phyloP scores from a whole-genome alignment of 2,113 vertebrate species.

The Urocitellus parryii region DNA sequence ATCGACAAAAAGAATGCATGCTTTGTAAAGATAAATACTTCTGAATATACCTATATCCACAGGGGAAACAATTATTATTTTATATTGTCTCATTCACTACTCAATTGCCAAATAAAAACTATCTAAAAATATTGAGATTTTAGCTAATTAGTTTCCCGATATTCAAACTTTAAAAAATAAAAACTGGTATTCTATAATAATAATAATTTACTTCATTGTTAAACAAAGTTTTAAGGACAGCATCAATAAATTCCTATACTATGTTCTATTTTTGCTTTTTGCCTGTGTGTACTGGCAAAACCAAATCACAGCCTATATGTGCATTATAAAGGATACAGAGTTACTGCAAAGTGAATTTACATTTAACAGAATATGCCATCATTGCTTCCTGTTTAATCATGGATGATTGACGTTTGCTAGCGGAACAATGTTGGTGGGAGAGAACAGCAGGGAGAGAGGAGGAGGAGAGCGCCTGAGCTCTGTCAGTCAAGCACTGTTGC shows the following conservation, averaged over 20 bases:
- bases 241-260: not conserved
- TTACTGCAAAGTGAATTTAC: conserved; percentile 36
- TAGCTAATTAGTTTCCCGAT: not conserved
- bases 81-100: not conserved
- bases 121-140: conserved; percentile 16
- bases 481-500: conserved; percentile 17
- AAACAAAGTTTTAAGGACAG: not conserved
- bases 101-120: conserved; percentile 16
- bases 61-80: conserved; percentile 26
- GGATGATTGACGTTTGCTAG: conserved; percentile 53
- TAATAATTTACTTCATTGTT: not conserved
- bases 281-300: not conserved
- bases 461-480: not conserved
- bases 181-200: not conserved
- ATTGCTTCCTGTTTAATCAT: conserved; percentile 51
- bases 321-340: not conserved
- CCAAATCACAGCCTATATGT: not conserved
- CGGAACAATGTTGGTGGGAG: not conserved
- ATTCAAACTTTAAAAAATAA: conserved; percentile 7
- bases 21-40: not conserved
- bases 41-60: not conserved
- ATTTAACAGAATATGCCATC: conserved; percentile 20
- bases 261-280: conserved; percentile 27
- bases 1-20: not conserved
- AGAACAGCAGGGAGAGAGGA: not conserved